Conservation (phyloP, 1,140 invertebrate species). For the Chlorops oryzae region DNA sequence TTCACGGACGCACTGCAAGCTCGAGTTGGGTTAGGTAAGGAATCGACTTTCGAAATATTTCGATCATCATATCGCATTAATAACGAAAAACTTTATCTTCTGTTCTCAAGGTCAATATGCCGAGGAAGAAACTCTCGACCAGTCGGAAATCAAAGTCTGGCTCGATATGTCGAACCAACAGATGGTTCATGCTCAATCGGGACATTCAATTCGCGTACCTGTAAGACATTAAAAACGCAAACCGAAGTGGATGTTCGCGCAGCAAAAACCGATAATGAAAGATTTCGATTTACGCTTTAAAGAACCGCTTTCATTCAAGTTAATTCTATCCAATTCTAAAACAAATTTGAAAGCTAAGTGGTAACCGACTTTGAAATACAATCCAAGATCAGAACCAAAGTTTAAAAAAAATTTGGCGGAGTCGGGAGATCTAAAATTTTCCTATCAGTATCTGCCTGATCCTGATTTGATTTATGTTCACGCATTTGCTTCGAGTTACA, state of each 20-base stretch:
- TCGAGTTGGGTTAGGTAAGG: constrained; percentile 59
- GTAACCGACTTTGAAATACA: constrained; percentile 83
- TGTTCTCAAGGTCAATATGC: constrained; percentile 54
- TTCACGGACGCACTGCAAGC: constrained; percentile 75
- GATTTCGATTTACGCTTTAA: constrained; percentile 76
- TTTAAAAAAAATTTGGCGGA: not conserved
- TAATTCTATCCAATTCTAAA: constrained; percentile 78
- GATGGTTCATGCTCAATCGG: constrained; percentile 75
- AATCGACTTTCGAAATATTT: no score
- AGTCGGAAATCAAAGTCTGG: constrained; percentile 76
- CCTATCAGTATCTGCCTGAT: no score
- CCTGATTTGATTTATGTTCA: no score
- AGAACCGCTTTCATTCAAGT: constrained; percentile 80
- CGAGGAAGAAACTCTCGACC: constrained; percentile 70
- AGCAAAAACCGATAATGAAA: no score
- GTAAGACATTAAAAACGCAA: constrained; percentile 66
- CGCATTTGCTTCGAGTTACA: no score
- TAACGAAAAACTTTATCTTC: no score
- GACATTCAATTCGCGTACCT: constrained; percentile 75
- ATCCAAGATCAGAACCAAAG: not conserved
- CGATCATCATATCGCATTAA: no score
- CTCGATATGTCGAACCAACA: constrained; percentile 92
- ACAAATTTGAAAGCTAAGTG: constrained; percentile 92
- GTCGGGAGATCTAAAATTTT: no score
- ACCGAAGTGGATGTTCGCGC: no score